Conservation (phyloP, 2,113 vertebrate species). For the Origma solitaria region DNA sequence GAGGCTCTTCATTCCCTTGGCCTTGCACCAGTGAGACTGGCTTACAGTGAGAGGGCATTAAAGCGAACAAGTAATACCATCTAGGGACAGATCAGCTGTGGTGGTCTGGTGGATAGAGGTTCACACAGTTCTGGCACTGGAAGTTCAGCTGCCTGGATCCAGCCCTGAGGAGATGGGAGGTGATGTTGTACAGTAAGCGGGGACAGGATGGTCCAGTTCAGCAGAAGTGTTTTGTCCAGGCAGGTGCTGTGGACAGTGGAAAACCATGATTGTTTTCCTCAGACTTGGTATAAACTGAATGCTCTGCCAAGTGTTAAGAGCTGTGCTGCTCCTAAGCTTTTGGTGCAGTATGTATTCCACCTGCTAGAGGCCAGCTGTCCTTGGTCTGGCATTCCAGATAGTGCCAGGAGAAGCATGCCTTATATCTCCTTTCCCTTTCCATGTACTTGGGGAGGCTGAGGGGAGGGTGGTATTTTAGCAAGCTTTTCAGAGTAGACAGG, state of each 20-base stretch:
- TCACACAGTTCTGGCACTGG: neutral
- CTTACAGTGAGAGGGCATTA: neutral
- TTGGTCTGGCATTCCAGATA: neutral
- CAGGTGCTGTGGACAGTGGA: neutral
- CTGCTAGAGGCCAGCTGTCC: neutral
- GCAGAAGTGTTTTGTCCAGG: neutral
- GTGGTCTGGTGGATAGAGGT: neutral
- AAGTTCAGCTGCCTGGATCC: neutral
- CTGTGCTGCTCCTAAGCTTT: neutral
- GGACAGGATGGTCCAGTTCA: neutral
- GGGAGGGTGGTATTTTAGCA: neutral
- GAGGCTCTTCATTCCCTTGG: neutral
- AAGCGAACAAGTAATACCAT: neutral
- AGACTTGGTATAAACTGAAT: neutral
- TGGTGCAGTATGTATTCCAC: neutral
- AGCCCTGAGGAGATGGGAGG: neutral
- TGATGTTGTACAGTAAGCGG: rapidly evolving
- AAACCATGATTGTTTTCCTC: neutral
- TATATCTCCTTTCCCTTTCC: neutral
- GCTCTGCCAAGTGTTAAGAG: neutral
- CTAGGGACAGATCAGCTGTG: neutral
- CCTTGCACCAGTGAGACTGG: neutral
- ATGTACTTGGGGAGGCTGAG: neutral
- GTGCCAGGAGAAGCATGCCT: neutral
- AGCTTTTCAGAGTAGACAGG: neutral